Evolutionary conservation across 1,140 invertebrate genomes (phyloP), one percentile per base, ranked within the genome.

Genomic region (Cryptotermes secundus): DNA sequence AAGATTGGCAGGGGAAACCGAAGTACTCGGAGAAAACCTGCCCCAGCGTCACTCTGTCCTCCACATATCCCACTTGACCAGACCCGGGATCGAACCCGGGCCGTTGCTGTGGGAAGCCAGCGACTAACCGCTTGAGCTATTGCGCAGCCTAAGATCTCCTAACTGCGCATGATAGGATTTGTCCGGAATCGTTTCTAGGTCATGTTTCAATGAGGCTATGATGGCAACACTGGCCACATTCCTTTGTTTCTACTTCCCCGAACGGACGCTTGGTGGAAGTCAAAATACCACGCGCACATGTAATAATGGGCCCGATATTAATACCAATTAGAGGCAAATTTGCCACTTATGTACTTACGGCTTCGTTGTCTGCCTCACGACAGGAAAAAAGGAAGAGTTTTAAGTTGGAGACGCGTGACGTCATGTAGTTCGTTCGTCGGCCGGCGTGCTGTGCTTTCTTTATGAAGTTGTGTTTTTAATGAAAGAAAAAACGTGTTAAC

Each of bases 261-360:
- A 59, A 49, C 81, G 34, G 36, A 38, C 22, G 81, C 81, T 19
- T 49, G 36, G 10, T 45, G 81, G 38, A 35, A 82, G 81, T 82
- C 81, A 82, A 82, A 82, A 82, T 82, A 82, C 81, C 36, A 82
- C 36, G 81, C 81, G 81, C 36, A 49, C 42, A 59, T 49, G 42
- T 45, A 45, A 59, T 49, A 82, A 82, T 59, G 42, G 24, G n/a
- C 34, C 81, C n/a, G 16, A 45, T 59, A 53, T 82, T 82, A 49
- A 82, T 38, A 34, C 31, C 81, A 82, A 82, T 82, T 82, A 82
- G 26, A 82, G 42, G 6, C 16, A 53, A 82, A 82, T 49, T 82
- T 82, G 81, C 81, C 81, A 82, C 81, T 82, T 82, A 82, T 31
- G 42, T 34, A 82, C 42, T 82, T 82, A 82, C 34, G 22, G 59